A percentile compares a stretch with the other conserved stretches of the same genome.
Conservation (phyloP, 2,797 vertebrate species). For the Galago senegalensis region DNA sequence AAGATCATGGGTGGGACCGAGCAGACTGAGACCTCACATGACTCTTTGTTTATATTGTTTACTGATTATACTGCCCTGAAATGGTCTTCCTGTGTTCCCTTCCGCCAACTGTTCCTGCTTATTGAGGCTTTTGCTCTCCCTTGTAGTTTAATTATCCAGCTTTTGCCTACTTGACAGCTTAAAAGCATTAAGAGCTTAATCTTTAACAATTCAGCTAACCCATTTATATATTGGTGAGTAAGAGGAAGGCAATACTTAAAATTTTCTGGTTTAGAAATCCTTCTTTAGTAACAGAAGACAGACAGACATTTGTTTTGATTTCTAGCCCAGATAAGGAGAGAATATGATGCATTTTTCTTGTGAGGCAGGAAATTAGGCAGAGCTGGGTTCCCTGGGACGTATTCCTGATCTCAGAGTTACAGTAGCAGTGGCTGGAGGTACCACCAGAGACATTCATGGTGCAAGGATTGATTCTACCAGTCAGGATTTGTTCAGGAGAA, state of each 20-base stretch:
- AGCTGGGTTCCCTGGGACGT: neutral
- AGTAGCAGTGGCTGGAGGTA: neutral
- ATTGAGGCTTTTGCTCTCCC: constrained; percentile 50
- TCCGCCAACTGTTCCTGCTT: constrained; percentile 14
- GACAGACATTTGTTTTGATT: constrained; percentile 69
- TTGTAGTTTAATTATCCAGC: constrained; percentile 71
- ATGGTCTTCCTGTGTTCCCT: neutral
- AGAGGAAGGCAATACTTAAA: constrained; percentile 61
- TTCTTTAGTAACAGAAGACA: neutral
- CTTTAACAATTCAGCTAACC: constrained; percentile 56
- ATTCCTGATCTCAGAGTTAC: neutral
- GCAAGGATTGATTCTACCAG: neutral
- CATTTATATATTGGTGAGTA: constrained; percentile 50
- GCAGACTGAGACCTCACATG: neutral
- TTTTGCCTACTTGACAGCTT: constrained; percentile 72
- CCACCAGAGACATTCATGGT: neutral
- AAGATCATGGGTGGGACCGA: neutral
- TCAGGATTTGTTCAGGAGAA: neutral
- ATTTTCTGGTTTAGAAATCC: constrained; percentile 37
- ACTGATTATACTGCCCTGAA: neutral
- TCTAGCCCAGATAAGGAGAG: constrained; percentile 17
- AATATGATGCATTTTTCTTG: neutral
- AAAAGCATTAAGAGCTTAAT: constrained; percentile 77
- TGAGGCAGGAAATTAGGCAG: neutral
- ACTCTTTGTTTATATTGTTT: neutral